Evolutionary conservation across 2,113 vertebrate species (phyloP).

Genomic region (Struthidea cinerea): DNA sequence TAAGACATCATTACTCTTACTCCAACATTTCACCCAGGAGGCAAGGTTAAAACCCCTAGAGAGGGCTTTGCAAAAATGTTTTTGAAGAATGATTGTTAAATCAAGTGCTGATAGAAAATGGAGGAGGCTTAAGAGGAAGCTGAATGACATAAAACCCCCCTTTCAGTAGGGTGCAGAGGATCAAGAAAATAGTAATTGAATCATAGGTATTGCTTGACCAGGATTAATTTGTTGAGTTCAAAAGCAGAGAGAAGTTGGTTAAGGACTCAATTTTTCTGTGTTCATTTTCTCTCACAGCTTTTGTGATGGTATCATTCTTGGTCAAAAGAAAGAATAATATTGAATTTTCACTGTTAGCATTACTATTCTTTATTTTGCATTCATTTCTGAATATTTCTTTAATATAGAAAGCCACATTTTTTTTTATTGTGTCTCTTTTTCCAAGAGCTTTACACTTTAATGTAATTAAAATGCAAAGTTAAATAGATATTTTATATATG

Average conservation of each 20-base stretch:
- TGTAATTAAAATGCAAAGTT: neutral
- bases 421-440: neutral
- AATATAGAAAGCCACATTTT: neutral
- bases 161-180: constrained; percentile 16
- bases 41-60: constrained; percentile 44
- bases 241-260: neutral
- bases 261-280: neutral
- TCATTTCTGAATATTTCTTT: neutral
- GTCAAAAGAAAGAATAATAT: neutral
- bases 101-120: constrained; percentile 35
- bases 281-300: neutral
- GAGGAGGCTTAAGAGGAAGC: constrained; percentile 25
- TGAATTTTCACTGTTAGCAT: neutral
- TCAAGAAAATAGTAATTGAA: constrained; percentile 49
- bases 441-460: neutral
- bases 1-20: constrained; percentile 34
- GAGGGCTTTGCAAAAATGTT: neutral
- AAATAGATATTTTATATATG: neutral
- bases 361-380: neutral
- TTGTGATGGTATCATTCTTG: neutral
- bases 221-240: constrained; percentile 43
- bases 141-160: neutral
- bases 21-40: neutral
- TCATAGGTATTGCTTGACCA: neutral
- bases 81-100: constrained; percentile 37